Base-by-base conservation (phyloP, 53 echinoderm and acorn worm species). In the Mesocentrotus franciscanus region DNA sequence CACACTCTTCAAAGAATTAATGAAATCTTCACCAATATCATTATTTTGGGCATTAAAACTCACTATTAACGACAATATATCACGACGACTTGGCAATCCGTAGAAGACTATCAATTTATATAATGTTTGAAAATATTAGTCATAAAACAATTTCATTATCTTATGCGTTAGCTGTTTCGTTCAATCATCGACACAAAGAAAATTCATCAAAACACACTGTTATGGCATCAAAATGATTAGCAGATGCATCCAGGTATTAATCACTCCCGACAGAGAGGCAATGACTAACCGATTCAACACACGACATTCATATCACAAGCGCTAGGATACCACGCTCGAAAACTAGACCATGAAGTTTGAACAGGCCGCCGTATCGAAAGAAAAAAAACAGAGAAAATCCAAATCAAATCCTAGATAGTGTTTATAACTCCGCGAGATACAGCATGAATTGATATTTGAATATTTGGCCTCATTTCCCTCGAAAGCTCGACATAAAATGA, bases 211-310 rank as follows among this genome's bases (percentile, higher is more conserved):
- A 76, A 76, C 26, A 8, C 76, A 76, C 29, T 7, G 32, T 39
- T 39, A 85, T 57, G 14, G 0, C 66, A 75, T 26, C 30, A 30
- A 75, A 27, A 33, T 85, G 58, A 42, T 81, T 85, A 85, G 26
- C 58, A 34, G 87, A 85, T 27, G 83, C 20, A 83, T 39, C 13
- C 42, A 83, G 26, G 32, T 16, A 33, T 36, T 62, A 16, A 18
- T 66, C 34, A 61, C 64, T 17, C 66, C 11, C 29, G 91, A 36
- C 62, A 7, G 34, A 35, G 34, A 90, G 10, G 20, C 7, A 34
- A 90, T 90, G 66, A 90, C 32, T 90, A 34, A 90, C 85, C 85
- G 17, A 39, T 90, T 62, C 91, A 90, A 27, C 62, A 34, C 91
- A 79, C 17, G 20, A 16, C 18, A 79, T 32, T 39, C 18, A 79